Conservation (phyloP, 2,797 vertebrate species). For the Otus scops region DNA sequence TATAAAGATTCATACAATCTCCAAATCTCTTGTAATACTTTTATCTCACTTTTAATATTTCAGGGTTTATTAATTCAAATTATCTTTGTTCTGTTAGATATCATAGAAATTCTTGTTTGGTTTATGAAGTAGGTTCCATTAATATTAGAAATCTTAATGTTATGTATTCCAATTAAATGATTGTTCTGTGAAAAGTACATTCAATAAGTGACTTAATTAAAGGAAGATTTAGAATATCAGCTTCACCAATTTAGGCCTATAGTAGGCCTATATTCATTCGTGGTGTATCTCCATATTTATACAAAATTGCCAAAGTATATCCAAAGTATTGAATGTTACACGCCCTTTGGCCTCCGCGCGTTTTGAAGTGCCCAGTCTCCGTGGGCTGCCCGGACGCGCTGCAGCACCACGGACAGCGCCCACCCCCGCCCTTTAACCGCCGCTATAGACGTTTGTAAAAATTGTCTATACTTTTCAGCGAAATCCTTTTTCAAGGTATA, state of each 20-base stretch:
- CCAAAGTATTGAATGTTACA: fast-evolving
- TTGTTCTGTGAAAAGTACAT: neutral
- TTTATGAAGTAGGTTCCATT: neutral
- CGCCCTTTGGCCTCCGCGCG: fast-evolving
- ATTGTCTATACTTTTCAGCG: fast-evolving
- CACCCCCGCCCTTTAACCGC: fast-evolving
- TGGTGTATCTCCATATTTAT: neutral
- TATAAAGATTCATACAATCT: neutral
- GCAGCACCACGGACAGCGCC: conserved; percentile 45
- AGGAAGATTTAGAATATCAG: neutral
- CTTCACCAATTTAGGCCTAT: neutral
- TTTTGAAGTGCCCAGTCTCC: neutral
- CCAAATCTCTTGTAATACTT: neutral
- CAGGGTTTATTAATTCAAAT: neutral
- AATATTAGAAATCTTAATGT: neutral
- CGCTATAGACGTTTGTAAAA: fast-evolving
- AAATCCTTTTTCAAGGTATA: fast-evolving
- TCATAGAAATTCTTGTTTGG: neutral
- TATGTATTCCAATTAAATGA: neutral
- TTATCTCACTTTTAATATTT: neutral
- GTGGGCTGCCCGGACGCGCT: fast-evolving
- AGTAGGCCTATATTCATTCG: neutral
- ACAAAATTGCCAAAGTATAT: fast-evolving
- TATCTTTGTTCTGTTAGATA: neutral
- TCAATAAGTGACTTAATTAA: neutral